These are phyloP conservation scores for Epsilonema sp. DNA, from an alignment of 2,888 invertebrate genomes.

Conservation along the genomic window DNA sequence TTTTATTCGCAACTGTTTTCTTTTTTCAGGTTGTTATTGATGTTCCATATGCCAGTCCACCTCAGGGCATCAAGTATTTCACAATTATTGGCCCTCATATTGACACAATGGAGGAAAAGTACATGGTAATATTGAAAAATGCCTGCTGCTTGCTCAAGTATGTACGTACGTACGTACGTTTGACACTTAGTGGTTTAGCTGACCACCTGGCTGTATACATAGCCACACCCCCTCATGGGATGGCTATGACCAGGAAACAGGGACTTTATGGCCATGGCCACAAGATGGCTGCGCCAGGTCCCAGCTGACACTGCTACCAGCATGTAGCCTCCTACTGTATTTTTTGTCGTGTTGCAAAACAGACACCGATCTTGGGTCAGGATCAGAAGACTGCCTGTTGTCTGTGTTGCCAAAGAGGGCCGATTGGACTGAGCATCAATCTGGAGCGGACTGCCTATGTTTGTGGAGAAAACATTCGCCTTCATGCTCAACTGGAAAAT, in stretches of 20 bases:
- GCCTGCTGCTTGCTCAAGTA: too few relatives aligned
- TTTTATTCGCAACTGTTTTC: not conserved
- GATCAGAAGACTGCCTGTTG: slow-evolving; percentile 47
- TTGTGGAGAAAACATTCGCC: slow-evolving; percentile 47
- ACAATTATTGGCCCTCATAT: slow-evolving; percentile 55
- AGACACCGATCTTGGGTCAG: slow-evolving; percentile 46
- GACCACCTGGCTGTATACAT: too few relatives aligned
- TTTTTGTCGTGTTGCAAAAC: too few relatives aligned
- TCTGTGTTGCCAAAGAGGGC: slow-evolving; percentile 49
- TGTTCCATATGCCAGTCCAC: slow-evolving; percentile 54
- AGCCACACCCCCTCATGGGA: too few relatives aligned
- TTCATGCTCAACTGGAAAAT: slow-evolving; percentile 47
- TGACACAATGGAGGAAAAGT: slow-evolving; percentile 59
- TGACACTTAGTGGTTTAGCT: too few relatives aligned
- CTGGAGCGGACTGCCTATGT: slow-evolving; percentile 53
- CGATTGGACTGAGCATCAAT: slow-evolving; percentile 45
- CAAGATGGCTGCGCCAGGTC: too few relatives aligned
- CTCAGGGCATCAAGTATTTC: slow-evolving; percentile 57
- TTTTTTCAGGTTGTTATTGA: slow-evolving; percentile 40
- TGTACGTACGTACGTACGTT: too few relatives aligned
- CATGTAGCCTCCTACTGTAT: too few relatives aligned
- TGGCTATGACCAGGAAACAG: too few relatives aligned
- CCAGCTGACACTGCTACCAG: too few relatives aligned
- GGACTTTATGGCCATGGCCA: too few relatives aligned
- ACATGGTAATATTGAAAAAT: slow-evolving; percentile 39